phyloP scores from a whole-genome alignment of 30 jellyfish, hydroid and myxozoan species.

The Pelagia noctiluca region DNA sequence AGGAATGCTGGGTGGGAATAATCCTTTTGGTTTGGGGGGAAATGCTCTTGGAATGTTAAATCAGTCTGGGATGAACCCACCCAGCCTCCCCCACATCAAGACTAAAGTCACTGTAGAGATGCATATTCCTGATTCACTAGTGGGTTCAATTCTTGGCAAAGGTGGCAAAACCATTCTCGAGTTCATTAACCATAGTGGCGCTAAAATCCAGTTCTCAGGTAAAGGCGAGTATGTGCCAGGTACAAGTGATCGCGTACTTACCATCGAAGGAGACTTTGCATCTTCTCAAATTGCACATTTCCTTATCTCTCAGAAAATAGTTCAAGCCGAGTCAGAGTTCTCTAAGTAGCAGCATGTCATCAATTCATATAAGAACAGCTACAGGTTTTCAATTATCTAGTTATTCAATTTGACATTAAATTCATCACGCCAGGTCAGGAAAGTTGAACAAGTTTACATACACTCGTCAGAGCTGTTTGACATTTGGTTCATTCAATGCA shows the following conservation, averaged over 20 bases:
- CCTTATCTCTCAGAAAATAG: slow-evolving; percentile 92
- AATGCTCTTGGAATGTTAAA: slow-evolving; percentile 60
- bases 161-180: slow-evolving; percentile 97
- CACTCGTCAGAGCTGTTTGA: too few species aligned
- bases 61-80: slow-evolving; percentile 58
- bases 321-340: slow-evolving; percentile 89
- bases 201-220: slow-evolving; percentile 97
- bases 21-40: slow-evolving; percentile 45
- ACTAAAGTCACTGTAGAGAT: slow-evolving; percentile 92
- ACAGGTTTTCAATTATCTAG: too few species aligned
- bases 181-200: slow-evolving; percentile 98
- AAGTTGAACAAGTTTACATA: too few species aligned
- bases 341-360: slow-evolving; percentile 42
- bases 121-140: slow-evolving; percentile 95
- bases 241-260: slow-evolving; percentile 90
- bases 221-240: slow-evolving; percentile 98
- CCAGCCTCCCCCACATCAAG: slow-evolving; percentile 80
- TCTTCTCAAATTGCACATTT: slow-evolving; percentile 95
- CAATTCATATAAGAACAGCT: too few species aligned
- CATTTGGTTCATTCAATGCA: too few species aligned
- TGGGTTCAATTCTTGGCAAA: slow-evolving; percentile 97
- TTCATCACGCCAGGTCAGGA: too few species aligned
- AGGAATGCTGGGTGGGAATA: slow-evolving; percentile 53
- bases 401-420: too few species aligned
- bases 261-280: slow-evolving; percentile 95